phyloP scores from a whole-genome alignment of 2,888 invertebrate genomes.

The Thecocarcelia acutangulata region DNA sequence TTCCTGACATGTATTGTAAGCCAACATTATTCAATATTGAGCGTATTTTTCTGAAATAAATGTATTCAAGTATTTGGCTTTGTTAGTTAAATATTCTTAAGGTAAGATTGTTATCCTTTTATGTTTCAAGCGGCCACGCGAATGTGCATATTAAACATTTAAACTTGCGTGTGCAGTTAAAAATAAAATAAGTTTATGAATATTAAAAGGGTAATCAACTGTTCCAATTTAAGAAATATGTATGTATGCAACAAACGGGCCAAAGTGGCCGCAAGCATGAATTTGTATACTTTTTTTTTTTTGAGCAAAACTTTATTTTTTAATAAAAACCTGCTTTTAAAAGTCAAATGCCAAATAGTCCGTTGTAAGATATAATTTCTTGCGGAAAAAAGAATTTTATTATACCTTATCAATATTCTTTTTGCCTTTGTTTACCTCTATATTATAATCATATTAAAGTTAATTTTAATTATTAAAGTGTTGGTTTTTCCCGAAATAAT shows the following conservation, averaged over 20 bases:
- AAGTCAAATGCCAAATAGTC: not conserved
- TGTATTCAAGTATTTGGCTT: no score
- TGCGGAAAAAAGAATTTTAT: conserved; percentile 5
- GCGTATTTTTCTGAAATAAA: no score
- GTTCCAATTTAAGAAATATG: conserved; percentile 25
- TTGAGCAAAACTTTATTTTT: not conserved
- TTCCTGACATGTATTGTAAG: no score
- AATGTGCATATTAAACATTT: no score
- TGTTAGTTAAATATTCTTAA: no score
- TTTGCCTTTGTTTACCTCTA: not conserved
- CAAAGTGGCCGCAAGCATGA: conserved; percentile 27
- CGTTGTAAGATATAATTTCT: no score
- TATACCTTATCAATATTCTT: not conserved
- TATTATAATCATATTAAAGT: conserved; percentile 7
- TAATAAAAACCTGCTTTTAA: no score
- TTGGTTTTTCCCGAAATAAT: conserved; percentile 40
- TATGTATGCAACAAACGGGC: conserved; percentile 1
- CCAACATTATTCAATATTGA: no score
- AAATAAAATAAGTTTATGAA: not conserved
- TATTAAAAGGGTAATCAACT: conserved; percentile 6
- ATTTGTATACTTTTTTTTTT: not conserved
- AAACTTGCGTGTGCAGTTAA: no score
- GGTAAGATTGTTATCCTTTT: no score
- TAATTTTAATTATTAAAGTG: not conserved
- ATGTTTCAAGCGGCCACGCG: no score